Base-by-base conservation (phyloP, 2,113 vertebrate genomes). In the Chaetodon trifascialis region DNA sequence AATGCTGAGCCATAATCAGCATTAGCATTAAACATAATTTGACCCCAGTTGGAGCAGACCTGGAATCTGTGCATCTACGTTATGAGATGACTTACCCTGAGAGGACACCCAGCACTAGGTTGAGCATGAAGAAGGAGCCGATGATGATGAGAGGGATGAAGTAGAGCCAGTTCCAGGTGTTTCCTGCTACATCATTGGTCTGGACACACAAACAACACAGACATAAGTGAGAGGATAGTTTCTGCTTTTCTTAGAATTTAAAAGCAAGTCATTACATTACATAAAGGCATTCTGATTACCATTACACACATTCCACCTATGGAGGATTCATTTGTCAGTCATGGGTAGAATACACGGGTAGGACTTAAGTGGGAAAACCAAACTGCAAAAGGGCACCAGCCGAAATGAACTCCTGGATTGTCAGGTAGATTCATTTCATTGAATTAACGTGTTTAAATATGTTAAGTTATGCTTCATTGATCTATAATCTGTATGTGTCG, bases 141-240 rank as follows among this genome's bases (percentile, higher is more conserved):
- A 99, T 97, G 95, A 99, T 97, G 95, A 98, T 99, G 92, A 99
- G 97, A 0, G 97, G 97, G 89, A 99, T 96, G 95, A 99, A 99
- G 93, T 98, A 99, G 52, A 98, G 94, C 97, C 97, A 99, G 84
- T 98, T 98, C 97, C 97, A 99, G 54, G 95, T 96, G 86, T 97
- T 97, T 72, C 97, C 97, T 1, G 94, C 95, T 0, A 97, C 97
- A 0, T 98, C 97, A 0, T 99, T 98, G 3, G 97, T 97, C 97
- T 99, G 94, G 7, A 84, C 1, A 81, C 14, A 89, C 34, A 83
- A 9, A 72, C 14, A 62, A 23, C 34, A 38, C 4, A 76, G 7
- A 30, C 7, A 5, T 0, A 69, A 42, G 34, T 60, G 15, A 59
- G 11, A 58, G 23, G 12, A 54, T 2, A 19, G 60, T 42, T 54